A percentile compares a stretch with the other conserved stretches of the same genome.
These are phyloP conservation scores for Ranitomeya variabilis DNA, from an alignment of 2,113 vertebrate genomes.

Conservation along the genomic window DNA sequence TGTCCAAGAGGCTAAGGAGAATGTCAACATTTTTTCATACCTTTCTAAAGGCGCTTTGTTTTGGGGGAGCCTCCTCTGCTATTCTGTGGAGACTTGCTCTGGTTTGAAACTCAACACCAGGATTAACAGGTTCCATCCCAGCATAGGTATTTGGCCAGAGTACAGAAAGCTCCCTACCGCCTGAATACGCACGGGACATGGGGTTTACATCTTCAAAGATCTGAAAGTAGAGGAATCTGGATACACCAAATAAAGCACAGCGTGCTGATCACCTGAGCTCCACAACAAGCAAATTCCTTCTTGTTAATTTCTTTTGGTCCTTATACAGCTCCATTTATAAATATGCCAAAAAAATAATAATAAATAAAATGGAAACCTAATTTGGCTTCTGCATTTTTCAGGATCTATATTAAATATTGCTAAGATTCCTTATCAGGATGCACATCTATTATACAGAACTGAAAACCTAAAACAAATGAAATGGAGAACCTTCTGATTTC, in stretches of 20 bases:
- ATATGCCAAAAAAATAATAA: background rate
- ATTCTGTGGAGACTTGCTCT: slow-evolving; percentile 69
- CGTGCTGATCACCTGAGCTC: slow-evolving; percentile 42
- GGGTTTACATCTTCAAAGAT: slow-evolving; percentile 58
- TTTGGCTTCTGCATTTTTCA: background rate
- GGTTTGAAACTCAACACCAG: slow-evolving; percentile 76
- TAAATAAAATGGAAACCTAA: background rate
- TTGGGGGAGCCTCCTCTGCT: slow-evolving; percentile 72
- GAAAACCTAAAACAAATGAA: no score
- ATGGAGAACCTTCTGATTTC: no score
- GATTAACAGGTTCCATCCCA: slow-evolving; percentile 79
- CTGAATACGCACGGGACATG: slow-evolving; percentile 56
- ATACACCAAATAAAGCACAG: slow-evolving; percentile 53
- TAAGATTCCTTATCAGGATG: background rate
- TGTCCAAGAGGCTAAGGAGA: slow-evolving; percentile 77
- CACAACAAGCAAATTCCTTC: slow-evolving; percentile 35
- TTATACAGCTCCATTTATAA: background rate
- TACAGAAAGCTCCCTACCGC: slow-evolving; percentile 59
- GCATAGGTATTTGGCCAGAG: slow-evolving; percentile 61
- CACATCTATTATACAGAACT: background rate
- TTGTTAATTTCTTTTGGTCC: slow-evolving; percentile 32
- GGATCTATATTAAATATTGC: background rate
- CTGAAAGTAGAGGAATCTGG: slow-evolving; percentile 53
- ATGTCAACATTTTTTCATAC: slow-evolving; percentile 68
- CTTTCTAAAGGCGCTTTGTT: slow-evolving; percentile 79